Evolutionary conservation across 1,140 invertebrate genomes (phyloP).

Genomic region (Araneus ventricosus): DNA sequence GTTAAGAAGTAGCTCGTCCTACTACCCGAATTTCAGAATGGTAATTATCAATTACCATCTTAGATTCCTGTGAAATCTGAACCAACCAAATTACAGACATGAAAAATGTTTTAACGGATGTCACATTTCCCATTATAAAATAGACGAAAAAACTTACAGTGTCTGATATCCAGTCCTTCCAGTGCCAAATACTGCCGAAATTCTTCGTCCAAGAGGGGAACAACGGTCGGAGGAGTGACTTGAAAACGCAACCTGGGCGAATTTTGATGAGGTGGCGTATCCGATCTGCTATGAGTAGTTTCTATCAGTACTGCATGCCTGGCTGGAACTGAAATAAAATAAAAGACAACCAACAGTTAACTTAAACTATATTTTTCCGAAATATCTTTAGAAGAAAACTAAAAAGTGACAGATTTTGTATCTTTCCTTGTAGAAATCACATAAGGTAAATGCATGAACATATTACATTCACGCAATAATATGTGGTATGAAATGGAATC

Average conservation of each 20-base stretch:
- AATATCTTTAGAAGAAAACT: neutral
- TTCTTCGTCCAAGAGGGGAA: conserved; percentile 77
- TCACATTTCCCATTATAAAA: neutral
- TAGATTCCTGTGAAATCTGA: too few species aligned
- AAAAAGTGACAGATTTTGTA: too few species aligned
- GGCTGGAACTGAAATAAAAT: conserved; percentile 28
- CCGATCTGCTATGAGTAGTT: conserved; percentile 54
- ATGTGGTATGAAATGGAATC: too few species aligned
- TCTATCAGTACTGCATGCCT: conserved; percentile 67
- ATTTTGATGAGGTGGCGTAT: conserved; percentile 60
- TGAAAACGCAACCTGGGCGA: conserved; percentile 77
- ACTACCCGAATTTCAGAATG: too few species aligned
- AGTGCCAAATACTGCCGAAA: conserved; percentile 77
- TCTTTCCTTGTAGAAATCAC: too few species aligned
- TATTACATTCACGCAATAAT: too few species aligned
- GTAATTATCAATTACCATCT: too few species aligned
- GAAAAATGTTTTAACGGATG: too few species aligned
- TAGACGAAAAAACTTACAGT: conserved; percentile 49
- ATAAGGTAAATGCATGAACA: too few species aligned
- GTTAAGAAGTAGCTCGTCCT: too few species aligned
- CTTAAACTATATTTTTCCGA: neutral
- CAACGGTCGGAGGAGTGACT: conserved; percentile 77
- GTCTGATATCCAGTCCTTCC: conserved; percentile 77
- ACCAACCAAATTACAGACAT: too few species aligned
- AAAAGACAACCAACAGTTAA: neutral